Percentiles rank a stretch among this genome's conserved stretches.
Evolutionary conservation across 2,797 vertebrate species (phyloP).

Genomic region (Sebastes itinus): DNA sequence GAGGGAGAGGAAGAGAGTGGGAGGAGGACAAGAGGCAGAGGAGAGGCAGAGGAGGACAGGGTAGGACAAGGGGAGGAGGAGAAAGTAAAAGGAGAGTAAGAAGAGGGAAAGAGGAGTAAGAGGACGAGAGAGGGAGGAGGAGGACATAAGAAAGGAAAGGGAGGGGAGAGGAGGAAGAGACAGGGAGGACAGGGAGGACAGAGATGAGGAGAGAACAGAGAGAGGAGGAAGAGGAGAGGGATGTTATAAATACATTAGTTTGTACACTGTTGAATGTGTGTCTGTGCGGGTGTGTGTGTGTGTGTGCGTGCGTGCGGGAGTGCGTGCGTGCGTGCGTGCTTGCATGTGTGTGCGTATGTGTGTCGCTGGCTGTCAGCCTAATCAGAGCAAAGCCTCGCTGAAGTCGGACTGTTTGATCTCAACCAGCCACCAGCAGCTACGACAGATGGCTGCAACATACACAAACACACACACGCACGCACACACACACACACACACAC

Average conservation of each 20-base stretch:
- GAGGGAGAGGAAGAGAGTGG: too few relatives aligned
- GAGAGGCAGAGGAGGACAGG: background rate
- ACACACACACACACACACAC: background rate
- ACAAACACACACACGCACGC: conserved; percentile 29
- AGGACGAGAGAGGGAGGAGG: background rate
- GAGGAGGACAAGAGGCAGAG: too few relatives aligned
- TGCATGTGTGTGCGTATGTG: background rate
- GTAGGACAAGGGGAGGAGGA: too few relatives aligned
- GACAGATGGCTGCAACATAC: conserved; percentile 51
- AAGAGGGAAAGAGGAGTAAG: too few relatives aligned
- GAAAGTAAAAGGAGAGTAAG: too few relatives aligned
- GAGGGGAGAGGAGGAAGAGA: too few relatives aligned
- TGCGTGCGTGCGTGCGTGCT: background rate
- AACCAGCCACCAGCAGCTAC: conserved; percentile 57
- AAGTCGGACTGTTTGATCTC: conserved; percentile 57
- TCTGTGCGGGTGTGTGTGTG: conserved; percentile 1
- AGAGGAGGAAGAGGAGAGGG: background rate
- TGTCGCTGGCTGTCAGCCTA: conserved; percentile 40
- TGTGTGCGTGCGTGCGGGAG: background rate
- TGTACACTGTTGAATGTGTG: conserved; percentile 10
- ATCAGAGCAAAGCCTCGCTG: conserved; percentile 62
- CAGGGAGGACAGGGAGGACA: background rate
- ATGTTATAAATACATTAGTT: background rate
- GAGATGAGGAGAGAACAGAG: background rate
- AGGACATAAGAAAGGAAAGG: too few relatives aligned